A percentile compares a stretch with the other conserved stretches of the same genome.
Evolutionary conservation across 2,113 vertebrate genomes (phyloP).

Genomic region (Peromyscus polionotus): DNA sequence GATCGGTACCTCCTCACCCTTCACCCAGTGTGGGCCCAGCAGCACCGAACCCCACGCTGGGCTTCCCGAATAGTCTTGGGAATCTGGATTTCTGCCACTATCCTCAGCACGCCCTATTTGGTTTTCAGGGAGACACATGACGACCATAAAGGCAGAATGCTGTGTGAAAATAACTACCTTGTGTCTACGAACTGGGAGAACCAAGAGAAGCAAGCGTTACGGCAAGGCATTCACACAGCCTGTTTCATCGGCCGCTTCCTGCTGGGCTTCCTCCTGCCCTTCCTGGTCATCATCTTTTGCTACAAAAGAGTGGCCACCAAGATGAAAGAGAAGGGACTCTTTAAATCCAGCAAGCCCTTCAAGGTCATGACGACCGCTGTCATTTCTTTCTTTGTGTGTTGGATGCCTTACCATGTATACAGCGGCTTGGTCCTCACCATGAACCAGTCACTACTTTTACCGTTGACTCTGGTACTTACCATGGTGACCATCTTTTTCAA

Average conservation of each 20-base stretch:
- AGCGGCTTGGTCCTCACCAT: constrained; percentile 60
- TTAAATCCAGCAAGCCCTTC: constrained; percentile 90
- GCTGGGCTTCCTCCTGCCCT: constrained; percentile 89
- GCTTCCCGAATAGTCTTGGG: constrained; percentile 57
- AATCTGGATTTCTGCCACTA: constrained; percentile 74
- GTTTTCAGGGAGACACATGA: constrained; percentile 67
- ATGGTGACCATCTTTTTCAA: constrained; percentile 72
- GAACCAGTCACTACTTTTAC: background rate
- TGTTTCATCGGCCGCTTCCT: constrained; percentile 74
- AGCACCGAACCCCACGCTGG: constrained; percentile 62
- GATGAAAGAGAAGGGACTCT: constrained; percentile 86
- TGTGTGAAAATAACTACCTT: constrained; percentile 74
- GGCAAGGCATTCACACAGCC: constrained; percentile 3
- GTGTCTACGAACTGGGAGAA: constrained; percentile 54
- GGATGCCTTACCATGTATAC: constrained; percentile 90
- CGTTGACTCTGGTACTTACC: constrained; percentile 6
- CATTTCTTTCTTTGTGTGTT: constrained; percentile 90
- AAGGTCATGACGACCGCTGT: constrained; percentile 90
- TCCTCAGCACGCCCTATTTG: constrained; percentile 72
- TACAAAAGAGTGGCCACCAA: constrained; percentile 88
- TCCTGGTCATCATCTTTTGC: constrained; percentile 88
- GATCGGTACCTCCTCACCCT: constrained; percentile 80
- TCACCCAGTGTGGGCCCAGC: constrained; percentile 79
- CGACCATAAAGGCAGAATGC: constrained; percentile 25
- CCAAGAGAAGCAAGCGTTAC: background rate